Evolutionary conservation across 2,113 vertebrate species (phyloP).

Genomic region (Ornithorhynchus anatinus): DNA sequence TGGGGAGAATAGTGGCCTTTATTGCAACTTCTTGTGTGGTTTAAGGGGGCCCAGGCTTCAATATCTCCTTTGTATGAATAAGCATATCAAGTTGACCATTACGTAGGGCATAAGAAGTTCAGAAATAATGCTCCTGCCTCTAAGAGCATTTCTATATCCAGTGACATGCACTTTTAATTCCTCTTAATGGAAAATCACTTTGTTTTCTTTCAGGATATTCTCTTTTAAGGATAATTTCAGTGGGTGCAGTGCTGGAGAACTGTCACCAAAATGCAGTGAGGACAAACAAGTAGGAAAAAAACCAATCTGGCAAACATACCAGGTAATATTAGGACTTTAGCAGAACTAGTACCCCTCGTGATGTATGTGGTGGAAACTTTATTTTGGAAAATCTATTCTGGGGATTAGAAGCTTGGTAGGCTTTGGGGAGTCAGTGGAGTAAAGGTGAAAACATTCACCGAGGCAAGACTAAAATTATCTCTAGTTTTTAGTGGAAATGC

Average conservation of each 20-base stretch:
- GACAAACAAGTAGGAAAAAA: neutral
- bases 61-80: too few relatives aligned
- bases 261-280: neutral
- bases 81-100: too few relatives aligned
- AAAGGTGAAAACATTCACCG: neutral
- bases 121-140: too few relatives aligned
- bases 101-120: too few relatives aligned
- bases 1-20: too few relatives aligned
- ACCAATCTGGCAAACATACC: neutral
- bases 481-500: neutral
- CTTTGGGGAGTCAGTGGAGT: slow-evolving; percentile 1
- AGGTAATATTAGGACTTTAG: neutral
- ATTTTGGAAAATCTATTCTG: neutral
- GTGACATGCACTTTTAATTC: neutral
- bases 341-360: neutral
- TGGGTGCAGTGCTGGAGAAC: neutral
- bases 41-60: too few relatives aligned
- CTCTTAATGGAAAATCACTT: neutral
- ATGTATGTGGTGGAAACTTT: rapidly evolving
- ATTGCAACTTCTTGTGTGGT: too few relatives aligned
- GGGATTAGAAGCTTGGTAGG: neutral
- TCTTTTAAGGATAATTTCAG: neutral
- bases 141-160: too few relatives aligned
- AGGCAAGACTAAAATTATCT: slow-evolving; percentile 1
- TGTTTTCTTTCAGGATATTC: neutral